Evolutionary conservation across 2,113 vertebrate species (phyloP), one percentile per base, ranked within the genome.

Genomic region (Anthoscopus minutus): DNA sequence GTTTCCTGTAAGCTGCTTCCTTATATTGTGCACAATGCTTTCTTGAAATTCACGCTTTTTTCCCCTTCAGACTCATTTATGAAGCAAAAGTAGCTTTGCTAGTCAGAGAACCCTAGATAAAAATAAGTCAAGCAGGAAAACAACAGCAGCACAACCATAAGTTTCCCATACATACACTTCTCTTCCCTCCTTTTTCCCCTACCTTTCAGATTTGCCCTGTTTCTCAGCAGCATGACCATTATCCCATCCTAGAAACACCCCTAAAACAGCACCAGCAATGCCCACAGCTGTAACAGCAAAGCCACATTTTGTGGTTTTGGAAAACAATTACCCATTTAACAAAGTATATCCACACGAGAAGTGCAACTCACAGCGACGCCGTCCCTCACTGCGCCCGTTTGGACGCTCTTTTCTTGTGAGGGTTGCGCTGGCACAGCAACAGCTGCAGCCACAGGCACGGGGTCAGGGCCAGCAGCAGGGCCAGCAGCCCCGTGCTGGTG

Each of bases 1-100:
- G 78, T 96, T 96, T 96, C 96, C 94, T 92, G 88, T 95, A 95
- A 95, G 56, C 60, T 50, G 72, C 64, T 93, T 83, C 72, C 61
- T 84, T 93, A 88, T 53, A 38, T 74, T 58, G 69, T 7, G 37
- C 79, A 56, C 51, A 86, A 90, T 53, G 58, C 53, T 93, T 95
- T 64, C 93, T 89, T 88, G 71, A 94, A 88, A 91, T 27, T 83
- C 56, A 67, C 4, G 13, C 18, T 50, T 78, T 53, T 78, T 62
- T 15, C 51, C 47, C 54, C 33, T 33, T 56, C 44, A 80, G 66
- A 91, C 60, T 92, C 84, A 94, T 94, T 88, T 96, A 77, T 2
- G 54, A 94, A 93, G 56, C 82, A 94, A 88, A 79, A 93, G 20
- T 20, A 93, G 70, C 48, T 91, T 81, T 82, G 48, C 51, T 81